Conservation (phyloP, 2,888 invertebrate species). For the Entomobrya proxima region DNA sequence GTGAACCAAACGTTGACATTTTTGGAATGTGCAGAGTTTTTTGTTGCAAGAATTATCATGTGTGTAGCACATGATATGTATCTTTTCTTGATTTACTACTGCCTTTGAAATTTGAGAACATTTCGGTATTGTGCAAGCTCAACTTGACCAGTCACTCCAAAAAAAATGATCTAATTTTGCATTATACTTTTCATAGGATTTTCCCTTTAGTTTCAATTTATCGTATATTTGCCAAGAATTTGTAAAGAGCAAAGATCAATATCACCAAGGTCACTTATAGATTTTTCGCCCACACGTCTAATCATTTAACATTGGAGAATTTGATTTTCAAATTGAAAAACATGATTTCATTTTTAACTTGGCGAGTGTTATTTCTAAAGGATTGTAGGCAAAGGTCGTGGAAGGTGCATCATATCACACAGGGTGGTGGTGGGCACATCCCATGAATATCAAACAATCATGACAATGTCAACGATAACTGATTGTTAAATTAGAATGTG, state of each 20-base stretch:
- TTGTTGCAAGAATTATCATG: background rate
- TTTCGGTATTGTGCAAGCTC: background rate
- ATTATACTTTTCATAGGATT: too few relatives aligned
- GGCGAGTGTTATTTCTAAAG: conserved; percentile 31
- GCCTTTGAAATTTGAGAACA: conserved; percentile 14
- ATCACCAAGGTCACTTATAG: conserved; percentile 54
- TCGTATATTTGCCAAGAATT: too few relatives aligned
- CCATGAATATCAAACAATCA: conserved; percentile 30
- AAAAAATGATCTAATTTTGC: too few relatives aligned
- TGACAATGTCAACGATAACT: conserved; percentile 29
- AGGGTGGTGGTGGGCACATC: conserved; percentile 15
- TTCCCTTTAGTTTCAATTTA: background rate
- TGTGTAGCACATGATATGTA: background rate
- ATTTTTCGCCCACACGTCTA: conserved; percentile 20
- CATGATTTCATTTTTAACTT: conserved; percentile 13
- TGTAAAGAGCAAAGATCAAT: conserved; percentile 28
- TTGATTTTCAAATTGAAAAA: conserved; percentile 18
- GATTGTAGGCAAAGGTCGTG: background rate
- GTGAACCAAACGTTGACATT: conserved; percentile 25
- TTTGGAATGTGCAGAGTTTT: background rate
- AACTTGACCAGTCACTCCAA: background rate
- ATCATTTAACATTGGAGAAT: background rate
- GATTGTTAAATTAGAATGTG: conserved; percentile 5
- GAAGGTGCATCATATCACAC: background rate
- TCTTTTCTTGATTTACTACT: conserved; percentile 30